Evolutionary conservation across 2,113 vertebrate species (phyloP).

Genomic region (Tor tambroides): DNA sequence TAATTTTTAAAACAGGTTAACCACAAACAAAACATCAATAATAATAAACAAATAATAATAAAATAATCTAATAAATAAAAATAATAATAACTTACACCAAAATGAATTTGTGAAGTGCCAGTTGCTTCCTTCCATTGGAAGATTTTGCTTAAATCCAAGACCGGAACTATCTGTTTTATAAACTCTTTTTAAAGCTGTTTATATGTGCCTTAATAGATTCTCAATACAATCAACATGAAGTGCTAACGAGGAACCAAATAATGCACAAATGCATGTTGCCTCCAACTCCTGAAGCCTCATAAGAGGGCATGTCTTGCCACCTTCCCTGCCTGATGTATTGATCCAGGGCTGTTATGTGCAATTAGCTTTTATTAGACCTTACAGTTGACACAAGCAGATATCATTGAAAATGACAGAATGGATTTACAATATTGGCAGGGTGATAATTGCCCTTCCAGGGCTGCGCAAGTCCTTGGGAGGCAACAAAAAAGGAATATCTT

Average conservation of each 20-base stretch:
- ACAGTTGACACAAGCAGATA: conserved; percentile 65
- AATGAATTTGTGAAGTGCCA: too few relatives aligned
- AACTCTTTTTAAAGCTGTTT: conserved; percentile 23
- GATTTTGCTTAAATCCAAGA: neutral
- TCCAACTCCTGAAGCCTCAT: conserved; percentile 61
- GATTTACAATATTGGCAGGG: conserved; percentile 62
- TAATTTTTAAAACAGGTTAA: too few relatives aligned
- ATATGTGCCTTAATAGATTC: conserved; percentile 11
- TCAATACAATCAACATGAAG: conserved; percentile 31
- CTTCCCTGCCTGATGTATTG: conserved; percentile 73
- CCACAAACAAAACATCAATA: too few relatives aligned
- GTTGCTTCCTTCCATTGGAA: neutral
- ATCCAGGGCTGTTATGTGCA: conserved; percentile 64
- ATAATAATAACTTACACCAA: too few relatives aligned
- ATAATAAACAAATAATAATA: too few relatives aligned
- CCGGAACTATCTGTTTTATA: neutral
- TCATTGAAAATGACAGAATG: conserved; percentile 72
- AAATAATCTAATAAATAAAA: too few relatives aligned
- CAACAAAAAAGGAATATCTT: conserved; percentile 60
- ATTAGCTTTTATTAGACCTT: conserved; percentile 74
- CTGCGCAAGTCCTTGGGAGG: conserved; percentile 49
- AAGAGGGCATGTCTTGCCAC: conserved; percentile 59
- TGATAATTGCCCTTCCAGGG: conserved; percentile 54
- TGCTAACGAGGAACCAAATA: conserved; percentile 18
- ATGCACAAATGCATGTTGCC: conserved; percentile 24